phyloP scores from a whole-genome alignment of 1,140 invertebrate species.

The Tetranychus cinnabarinus region DNA sequence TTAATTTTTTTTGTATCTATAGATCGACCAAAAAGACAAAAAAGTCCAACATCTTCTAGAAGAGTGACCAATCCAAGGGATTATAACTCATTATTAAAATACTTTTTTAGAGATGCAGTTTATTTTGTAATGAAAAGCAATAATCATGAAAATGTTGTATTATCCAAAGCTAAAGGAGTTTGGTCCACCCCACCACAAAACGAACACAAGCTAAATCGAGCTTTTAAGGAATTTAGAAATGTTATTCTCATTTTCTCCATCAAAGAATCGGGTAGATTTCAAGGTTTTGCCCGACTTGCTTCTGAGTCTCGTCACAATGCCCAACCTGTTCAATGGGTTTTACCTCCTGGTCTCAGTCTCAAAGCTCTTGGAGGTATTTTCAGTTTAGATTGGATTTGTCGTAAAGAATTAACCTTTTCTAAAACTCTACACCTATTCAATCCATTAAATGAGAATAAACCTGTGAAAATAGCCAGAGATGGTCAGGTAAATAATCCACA shows the following conservation, averaged over 20 bases:
- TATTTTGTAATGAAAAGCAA: constrained; percentile 97
- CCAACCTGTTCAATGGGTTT: constrained; percentile 70
- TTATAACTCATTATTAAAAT: constrained; percentile 70
- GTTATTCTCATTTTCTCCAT: constrained; percentile 90
- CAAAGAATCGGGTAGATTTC: constrained; percentile 77
- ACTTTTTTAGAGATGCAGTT: constrained; percentile 74
- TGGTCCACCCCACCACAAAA: constrained; percentile 95
- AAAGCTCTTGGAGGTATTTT: constrained; percentile 85
- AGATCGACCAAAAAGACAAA: not conserved
- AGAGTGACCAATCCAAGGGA: constrained; percentile 22
- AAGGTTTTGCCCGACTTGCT: constrained; percentile 62
- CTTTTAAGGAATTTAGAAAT: constrained; percentile 68
- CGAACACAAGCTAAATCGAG: constrained; percentile 83
- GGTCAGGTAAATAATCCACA: constrained; percentile 35
- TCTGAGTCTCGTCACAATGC: constrained; percentile 68
- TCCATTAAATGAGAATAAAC: constrained; percentile 94
- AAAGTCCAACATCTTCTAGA: constrained; percentile 4
- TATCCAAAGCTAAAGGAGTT: constrained; percentile 83
- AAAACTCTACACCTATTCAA: constrained; percentile 82
- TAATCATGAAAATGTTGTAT: constrained; percentile 80
- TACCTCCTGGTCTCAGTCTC: constrained; percentile 76
- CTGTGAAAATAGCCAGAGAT: constrained; percentile 92
- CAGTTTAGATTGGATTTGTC: constrained; percentile 83
- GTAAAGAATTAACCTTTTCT: constrained; percentile 72
- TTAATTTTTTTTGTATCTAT: not conserved